Base-by-base conservation (phyloP, 1,140 invertebrate species). In the Theocolax elegans region DNA sequence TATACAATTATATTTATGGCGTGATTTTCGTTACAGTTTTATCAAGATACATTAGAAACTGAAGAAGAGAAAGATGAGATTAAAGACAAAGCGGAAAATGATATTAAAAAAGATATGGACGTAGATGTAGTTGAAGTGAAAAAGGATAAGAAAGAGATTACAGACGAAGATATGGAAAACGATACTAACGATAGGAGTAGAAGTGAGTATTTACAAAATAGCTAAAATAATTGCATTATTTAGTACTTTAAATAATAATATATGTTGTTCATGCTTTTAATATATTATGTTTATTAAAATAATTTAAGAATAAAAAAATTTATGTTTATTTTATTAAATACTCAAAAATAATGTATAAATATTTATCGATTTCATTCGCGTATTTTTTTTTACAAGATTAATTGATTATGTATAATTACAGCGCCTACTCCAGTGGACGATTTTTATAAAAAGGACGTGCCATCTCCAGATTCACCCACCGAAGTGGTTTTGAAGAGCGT, bases 41-140 rank as follows among this genome's bases (percentile, higher is more conserved):
- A 97, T 85, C 93, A 96, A 87, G 95, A 97, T 73, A 97, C 95
- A 0, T 82, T 96, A 63, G 92, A 94, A 77, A 90, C 90, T 21
- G 89, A 91, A 75, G 87, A 92, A 78, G 84, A 85, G 38, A 87
- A 86, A 48, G 83, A 83, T 23, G 81, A 83, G 10, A 46, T 68
- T 15, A 56, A n/a, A 6, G 9, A 48, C 17, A 66, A 75, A 44
- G 73, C 74, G 17, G 78, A 80, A 0, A 76, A 81, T 3, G 80
- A 81, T 25, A 59, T 67, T 0, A 76, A 78, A 27, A 56, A 60
- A 31, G 74, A 77, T 4, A 35, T 6, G 31, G 10, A 35, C 4
- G 72, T 75, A 17, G 76, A 85, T 49, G 78, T 83, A 31, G 80
- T 74, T 31, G 73, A 81, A 66, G 42, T 1, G 0, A 64, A 63